Evolutionary conservation across 2,888 invertebrate genomes (phyloP).

Genomic region (Trissolcus brochymenae): DNA sequence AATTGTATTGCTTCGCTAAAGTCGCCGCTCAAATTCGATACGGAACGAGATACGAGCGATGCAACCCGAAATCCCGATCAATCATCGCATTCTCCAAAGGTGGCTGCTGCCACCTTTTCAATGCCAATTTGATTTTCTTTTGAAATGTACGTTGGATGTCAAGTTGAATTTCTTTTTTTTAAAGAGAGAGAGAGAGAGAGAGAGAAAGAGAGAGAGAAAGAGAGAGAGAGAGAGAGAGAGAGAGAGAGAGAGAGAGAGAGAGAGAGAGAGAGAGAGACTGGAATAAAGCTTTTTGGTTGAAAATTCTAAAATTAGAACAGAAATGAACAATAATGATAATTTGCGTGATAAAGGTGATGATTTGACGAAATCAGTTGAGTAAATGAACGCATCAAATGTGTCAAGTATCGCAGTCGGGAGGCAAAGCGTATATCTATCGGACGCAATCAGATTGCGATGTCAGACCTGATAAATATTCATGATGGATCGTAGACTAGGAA

Average conservation of each 20-base stretch:
- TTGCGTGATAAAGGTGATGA: constrained; percentile 33
- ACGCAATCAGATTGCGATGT: constrained; percentile 55
- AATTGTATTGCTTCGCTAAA: constrained; percentile 50
- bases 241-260: no score
- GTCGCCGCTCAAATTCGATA: constrained; percentile 56
- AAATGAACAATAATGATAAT: constrained; percentile 1
- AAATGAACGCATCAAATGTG: constrained; percentile 46
- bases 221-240: no score
- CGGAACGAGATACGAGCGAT: constrained; percentile 49
- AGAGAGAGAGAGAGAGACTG: no score
- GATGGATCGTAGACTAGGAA: constrained; percentile 44
- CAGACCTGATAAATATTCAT: constrained; percentile 55
- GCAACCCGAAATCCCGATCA: constrained; percentile 51
- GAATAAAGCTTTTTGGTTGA: no score
- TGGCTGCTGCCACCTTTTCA: constrained; percentile 23
- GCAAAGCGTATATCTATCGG: constrained; percentile 27
- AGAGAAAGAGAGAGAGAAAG: no score
- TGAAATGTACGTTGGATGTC: constrained; percentile 23
- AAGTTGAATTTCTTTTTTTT: background rate
- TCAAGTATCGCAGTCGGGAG: constrained; percentile 39
- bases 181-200: no score
- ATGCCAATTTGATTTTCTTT: constrained; percentile 48
- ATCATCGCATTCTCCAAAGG: constrained; percentile 52
- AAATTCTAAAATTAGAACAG: no score
- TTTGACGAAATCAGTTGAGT: constrained; percentile 48